Conservation (phyloP, 2,113 vertebrate species). For the Ptilonorhynchus violaceus region DNA sequence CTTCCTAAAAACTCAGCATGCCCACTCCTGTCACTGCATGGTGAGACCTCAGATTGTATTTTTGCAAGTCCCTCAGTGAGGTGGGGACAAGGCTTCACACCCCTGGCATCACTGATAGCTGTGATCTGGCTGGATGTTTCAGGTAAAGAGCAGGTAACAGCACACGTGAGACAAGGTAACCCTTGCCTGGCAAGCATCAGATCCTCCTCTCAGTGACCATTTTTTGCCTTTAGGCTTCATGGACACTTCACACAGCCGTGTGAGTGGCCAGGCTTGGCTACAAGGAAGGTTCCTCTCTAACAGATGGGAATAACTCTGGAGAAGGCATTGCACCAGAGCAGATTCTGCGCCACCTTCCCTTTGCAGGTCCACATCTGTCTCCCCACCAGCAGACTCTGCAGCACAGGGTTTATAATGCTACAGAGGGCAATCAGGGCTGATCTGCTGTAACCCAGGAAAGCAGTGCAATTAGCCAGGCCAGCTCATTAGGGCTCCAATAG, state of each 20-base stretch:
- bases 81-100: neutral
- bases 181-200: neutral
- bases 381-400: neutral
- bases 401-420: neutral
- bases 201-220: neutral
- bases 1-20: neutral
- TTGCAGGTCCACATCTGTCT: neutral
- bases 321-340: neutral
- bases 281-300: accelerated
- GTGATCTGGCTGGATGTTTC: neutral
- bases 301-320: neutral
- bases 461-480: neutral
- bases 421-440: neutral
- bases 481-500: neutral
- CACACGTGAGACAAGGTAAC: accelerated
- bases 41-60: neutral
- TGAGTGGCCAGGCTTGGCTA: neutral
- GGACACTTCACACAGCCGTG: neutral
- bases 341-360: neutral
- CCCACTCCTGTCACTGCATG: neutral
- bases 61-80: neutral
- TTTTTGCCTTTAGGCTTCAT: neutral
- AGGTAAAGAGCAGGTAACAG: neutral
- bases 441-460: neutral
- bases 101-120: neutral